Base-by-base conservation (phyloP, 2,797 vertebrate species). In the Vespertilio murinus region DNA sequence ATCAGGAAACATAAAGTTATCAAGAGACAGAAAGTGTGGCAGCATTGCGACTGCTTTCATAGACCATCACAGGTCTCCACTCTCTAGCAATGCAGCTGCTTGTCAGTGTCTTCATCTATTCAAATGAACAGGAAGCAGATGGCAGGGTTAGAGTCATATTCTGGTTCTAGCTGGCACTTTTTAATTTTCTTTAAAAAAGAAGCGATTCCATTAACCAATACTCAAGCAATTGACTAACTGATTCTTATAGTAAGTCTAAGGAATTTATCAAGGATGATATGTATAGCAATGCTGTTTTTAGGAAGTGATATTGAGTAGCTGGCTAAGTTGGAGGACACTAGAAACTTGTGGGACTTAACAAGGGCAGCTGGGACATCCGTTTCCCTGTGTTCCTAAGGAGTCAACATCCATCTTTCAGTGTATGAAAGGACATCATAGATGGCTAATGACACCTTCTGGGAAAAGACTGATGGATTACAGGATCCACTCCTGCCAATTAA, bases 171-270 rank as follows among this genome's bases (percentile, higher is more conserved):
- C 2, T 81, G 45, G 40, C 73, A 92, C 56, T 88, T 91, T 88
- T 20, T 18, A 33, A 56, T 77, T 52, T 90, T 86, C n/a, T 83
- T 9, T 20, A 94, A 88, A 73, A 65, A 75, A 56, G 84, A 91
- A 90, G 30, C 82, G 14, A 70, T 80, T 88, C 93, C 38, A 67
- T 84, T 90, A 83, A 54, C 33, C 54, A 42, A 79, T 8, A 35
- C 71, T 61, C 13, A 91, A 83, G 40, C 28, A 61, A 74, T 4
- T 73, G 64, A 89, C 8, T 85, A 64, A 79, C 28, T 13, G 2
- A 35, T 90, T 4, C 18, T 64, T 91, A 69, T 18, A 93, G 23
- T 30, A 85, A 78, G 64, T 64, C 64, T 52, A 75, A 11, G 65
- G 16, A 78, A 56, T 81, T 83, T 87, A 78, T 25, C 64, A 59